These are phyloP conservation scores for Paraescarpia echinospica DNA, from an alignment of 1,140 invertebrate genomes.

Conservation along the genomic window DNA sequence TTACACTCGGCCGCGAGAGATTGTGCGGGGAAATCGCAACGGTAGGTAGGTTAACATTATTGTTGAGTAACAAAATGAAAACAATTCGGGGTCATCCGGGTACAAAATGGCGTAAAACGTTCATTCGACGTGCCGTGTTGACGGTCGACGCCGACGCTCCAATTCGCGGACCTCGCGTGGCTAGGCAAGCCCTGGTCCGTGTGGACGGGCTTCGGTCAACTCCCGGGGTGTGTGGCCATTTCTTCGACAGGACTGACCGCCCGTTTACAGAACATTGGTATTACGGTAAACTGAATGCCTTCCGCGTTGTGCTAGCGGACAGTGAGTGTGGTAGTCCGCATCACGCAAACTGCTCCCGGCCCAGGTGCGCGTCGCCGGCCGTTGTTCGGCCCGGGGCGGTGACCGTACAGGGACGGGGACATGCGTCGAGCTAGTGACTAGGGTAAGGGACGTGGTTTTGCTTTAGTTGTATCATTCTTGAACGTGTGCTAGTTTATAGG, in stretches of 20 bases:
- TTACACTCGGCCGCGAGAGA: background rate
- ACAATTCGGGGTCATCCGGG: background rate
- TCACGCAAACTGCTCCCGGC: background rate
- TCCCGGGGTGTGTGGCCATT: background rate
- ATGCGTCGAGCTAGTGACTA: background rate
- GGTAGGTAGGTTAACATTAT: background rate
- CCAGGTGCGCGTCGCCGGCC: background rate
- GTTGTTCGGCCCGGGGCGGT: background rate
- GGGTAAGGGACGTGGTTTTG: background rate
- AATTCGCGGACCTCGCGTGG: constrained; percentile 2
- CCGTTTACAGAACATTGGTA: background rate
- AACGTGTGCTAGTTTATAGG: background rate
- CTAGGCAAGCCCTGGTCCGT: background rate
- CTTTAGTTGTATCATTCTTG: background rate
- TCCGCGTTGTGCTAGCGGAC: background rate
- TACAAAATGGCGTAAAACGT: background rate
- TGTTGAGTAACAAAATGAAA: background rate
- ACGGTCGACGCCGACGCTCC: background rate
- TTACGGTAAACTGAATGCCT: background rate
- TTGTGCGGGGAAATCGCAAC: background rate
- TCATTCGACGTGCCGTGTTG: background rate
- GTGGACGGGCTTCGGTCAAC: background rate
- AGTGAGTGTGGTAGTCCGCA: background rate
- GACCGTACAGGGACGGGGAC: background rate
- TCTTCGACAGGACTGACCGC: background rate